A percentile compares a stretch with the other conserved stretches of the same genome.
These are phyloP conservation scores for Atopsyche davidsoni DNA, from an alignment of 1,140 invertebrate genomes.

Conservation along the genomic window DNA sequence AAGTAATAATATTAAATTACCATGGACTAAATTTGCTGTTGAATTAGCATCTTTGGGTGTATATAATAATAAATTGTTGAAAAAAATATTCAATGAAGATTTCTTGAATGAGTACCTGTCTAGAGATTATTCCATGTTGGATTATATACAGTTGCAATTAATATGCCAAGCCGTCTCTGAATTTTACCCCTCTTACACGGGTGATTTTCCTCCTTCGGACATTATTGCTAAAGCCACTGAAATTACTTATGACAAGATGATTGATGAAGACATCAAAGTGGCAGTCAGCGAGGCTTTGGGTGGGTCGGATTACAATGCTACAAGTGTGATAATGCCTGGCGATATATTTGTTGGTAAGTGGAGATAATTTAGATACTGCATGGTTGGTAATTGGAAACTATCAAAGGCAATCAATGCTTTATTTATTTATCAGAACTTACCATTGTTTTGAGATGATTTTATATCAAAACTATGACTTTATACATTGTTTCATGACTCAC, in stretches of 20 bases:
- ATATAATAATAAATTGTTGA: conserved; percentile 48
- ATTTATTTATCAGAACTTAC: no score
- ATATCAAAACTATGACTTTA: no score
- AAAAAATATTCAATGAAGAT: conserved; percentile 44
- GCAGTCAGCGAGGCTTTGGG: conserved; percentile 13
- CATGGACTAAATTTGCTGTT: conserved; percentile 46
- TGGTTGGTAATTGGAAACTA: no score
- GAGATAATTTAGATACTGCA: no score
- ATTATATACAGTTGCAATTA: conserved; percentile 47
- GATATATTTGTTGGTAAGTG: conserved; percentile 23
- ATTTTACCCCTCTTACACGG: conserved; percentile 46
- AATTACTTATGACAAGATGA: not conserved
- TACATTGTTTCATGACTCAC: no score
- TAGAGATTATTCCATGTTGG: conserved; percentile 38
- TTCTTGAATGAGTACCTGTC: conserved; percentile 41
- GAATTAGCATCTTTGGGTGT: conserved; percentile 49
- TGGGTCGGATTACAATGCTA: conserved; percentile 18
- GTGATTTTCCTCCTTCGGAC: conserved; percentile 33
- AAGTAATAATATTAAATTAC: conserved; percentile 34
- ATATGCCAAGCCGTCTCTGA: conserved; percentile 52
- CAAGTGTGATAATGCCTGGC: conserved; percentile 17
- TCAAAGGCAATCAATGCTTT: no score
- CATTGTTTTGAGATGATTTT: no score
- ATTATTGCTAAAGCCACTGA: conserved; percentile 8
- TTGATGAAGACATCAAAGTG: conserved; percentile 5